These are phyloP conservation scores for Plebejus argus DNA, from an alignment of 2,888 invertebrate genomes.

Conservation along the genomic window DNA sequence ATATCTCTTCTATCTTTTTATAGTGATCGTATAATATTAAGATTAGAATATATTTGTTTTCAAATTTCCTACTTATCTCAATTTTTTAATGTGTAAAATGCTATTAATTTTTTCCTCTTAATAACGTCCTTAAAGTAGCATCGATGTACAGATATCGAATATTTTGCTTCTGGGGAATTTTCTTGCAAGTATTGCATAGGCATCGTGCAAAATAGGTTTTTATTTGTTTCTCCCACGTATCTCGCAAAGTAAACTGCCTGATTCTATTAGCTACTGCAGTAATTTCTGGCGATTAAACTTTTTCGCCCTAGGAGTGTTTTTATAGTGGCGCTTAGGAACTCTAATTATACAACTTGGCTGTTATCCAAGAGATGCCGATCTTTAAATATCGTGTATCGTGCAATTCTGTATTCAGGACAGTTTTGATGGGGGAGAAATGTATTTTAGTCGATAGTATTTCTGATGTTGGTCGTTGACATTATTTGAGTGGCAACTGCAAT, in stretches of 20 bases:
- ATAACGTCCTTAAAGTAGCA: too few species aligned
- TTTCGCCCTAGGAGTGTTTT: conserved; percentile 36
- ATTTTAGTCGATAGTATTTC: conserved; percentile 43
- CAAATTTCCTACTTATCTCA: neutral
- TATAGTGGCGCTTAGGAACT: conserved; percentile 42
- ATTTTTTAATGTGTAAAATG: neutral
- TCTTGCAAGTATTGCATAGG: neutral
- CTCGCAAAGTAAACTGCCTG: neutral
- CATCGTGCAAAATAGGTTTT: neutral
- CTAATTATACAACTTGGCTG: conserved; percentile 52
- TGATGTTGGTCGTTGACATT: conserved; percentile 33
- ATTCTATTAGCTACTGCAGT: conserved; percentile 16
- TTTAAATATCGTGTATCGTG: conserved; percentile 69
- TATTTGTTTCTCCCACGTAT: neutral
- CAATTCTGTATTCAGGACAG: conserved; percentile 72
- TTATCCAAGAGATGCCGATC: conserved; percentile 65
- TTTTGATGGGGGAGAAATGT: conserved; percentile 63
- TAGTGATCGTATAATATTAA: neutral
- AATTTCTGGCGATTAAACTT: conserved; percentile 20
- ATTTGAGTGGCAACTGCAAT: conserved; percentile 24
- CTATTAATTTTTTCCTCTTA: neutral
- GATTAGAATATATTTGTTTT: neutral
- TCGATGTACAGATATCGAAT: neutral
- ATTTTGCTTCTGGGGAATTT: neutral
- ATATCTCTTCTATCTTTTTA: neutral